Evolutionary conservation across 2,888 invertebrate genomes (phyloP).

Genomic region (Bembecia ichneumoniformis): DNA sequence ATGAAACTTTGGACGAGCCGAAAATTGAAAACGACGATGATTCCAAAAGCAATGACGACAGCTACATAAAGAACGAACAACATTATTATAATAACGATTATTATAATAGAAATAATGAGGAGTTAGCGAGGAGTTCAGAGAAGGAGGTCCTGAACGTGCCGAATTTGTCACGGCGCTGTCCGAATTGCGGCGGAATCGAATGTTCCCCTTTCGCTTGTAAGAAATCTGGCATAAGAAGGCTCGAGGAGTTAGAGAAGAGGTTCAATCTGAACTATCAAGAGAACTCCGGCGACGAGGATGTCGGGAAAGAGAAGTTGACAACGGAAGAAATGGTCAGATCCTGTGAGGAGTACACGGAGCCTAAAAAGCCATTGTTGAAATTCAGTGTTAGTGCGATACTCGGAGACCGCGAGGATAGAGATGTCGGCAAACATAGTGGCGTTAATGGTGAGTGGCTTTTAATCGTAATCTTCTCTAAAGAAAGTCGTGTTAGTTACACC

Average conservation of each 20-base stretch:
- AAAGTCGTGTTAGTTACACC: no score
- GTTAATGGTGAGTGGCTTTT: constrained; percentile 44
- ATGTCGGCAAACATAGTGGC: constrained; percentile 28
- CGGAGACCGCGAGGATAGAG: constrained; percentile 72
- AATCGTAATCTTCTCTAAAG: no score
- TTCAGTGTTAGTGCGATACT: constrained; percentile 95
- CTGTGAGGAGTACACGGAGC: constrained; percentile 53
- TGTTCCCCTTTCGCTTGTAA: constrained; percentile 67
- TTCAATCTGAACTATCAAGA: constrained; percentile 57
- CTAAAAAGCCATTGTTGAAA: constrained; percentile 84
- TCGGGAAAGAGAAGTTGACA: constrained; percentile 27
- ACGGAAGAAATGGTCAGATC: constrained; percentile 57
- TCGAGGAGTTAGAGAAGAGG: constrained; percentile 59
- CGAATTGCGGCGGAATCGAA: constrained; percentile 69
- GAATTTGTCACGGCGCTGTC: constrained; percentile 55
- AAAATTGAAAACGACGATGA: constrained; percentile 51
- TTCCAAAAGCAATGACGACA: constrained; percentile 47
- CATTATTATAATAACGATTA: constrained; percentile 43
- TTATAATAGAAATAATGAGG: constrained; percentile 32
- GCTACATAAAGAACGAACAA: constrained; percentile 45
- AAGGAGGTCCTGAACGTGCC: constrained; percentile 60
- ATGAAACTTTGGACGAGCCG: constrained; percentile 29
- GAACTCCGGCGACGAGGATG: constrained; percentile 50
- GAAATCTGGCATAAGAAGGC: constrained; percentile 51
- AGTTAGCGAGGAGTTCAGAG: constrained; percentile 16